Base-by-base conservation (phyloP, 2,797 vertebrate genomes). In the Spheniscus humboldti region DNA sequence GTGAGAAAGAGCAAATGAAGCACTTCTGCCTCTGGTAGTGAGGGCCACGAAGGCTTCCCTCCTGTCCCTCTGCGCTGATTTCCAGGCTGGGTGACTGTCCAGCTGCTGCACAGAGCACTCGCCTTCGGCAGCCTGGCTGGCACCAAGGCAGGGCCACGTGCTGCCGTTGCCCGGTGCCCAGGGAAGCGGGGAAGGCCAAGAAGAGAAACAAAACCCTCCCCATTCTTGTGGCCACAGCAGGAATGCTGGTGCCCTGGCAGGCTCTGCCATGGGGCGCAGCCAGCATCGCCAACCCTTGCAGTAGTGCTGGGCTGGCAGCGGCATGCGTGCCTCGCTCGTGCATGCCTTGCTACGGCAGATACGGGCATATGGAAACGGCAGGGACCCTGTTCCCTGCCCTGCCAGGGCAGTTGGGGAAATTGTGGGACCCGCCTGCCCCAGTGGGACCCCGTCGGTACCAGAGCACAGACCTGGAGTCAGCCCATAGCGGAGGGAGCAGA, bases 301-400 rank as follows among this genome's bases (percentile, higher is more conserved):
- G 94, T 91, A 96, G 89, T 24, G 90, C 95, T 59, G 52, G 66
- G 91, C 93, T 95, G 94, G 92, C 68, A 84, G 81, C 50, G 27
- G 43, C 0, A 1, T 4, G 33, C 35, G 13, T 22, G 33, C 92
- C 69, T 79, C 31, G 7, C 92, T 91, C 0, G 1, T 6, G 31
- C 39, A 13, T n/a, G 45, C 92, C 66, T 74, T 24, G 9, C 95
- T 92, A 90, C n/a, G 85, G 97, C 97, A 93, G 78, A 66, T 6
- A 47, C 8, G 23, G 60, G 59, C 1, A 7, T 48, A 63, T 4
- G 12, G 96, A 95, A 92, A 84, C 1, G 6, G 18, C 77, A 68
- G 27, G 35, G 72, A 80, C 83, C 75, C 22, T 28, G 7, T 28
- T 39, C 33, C 76, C 24, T 13, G 14, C 72, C 71, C 73, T 24